Evolutionary conservation across 2,113 vertebrate genomes (phyloP).

Genomic region (Odocoileus virginianus): DNA sequence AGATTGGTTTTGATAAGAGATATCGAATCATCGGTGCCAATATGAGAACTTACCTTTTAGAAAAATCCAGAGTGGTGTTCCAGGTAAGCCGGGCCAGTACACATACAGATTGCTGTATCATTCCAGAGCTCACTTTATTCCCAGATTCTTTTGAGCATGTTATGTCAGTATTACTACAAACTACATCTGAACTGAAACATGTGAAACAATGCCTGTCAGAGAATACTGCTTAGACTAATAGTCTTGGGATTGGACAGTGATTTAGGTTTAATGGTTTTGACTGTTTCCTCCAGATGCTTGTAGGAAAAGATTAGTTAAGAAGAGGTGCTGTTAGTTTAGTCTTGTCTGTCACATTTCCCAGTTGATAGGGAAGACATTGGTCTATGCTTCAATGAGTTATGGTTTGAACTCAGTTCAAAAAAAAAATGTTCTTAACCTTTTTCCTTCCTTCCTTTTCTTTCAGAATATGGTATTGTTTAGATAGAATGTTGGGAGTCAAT

Average conservation of each 20-base stretch:
- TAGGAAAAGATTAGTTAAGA: background rate
- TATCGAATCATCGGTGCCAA: conserved; percentile 96
- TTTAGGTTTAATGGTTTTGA: background rate
- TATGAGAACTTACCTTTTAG: conserved; percentile 99
- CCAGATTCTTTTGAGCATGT: background rate
- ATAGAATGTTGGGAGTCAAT: background rate
- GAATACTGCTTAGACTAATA: background rate
- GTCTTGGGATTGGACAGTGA: background rate
- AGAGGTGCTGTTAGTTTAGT: background rate
- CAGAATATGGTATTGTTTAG: background rate
- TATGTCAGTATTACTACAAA: background rate
- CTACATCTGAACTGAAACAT: background rate
- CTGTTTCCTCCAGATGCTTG: background rate
- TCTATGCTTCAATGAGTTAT: background rate
- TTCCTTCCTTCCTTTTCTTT: background rate
- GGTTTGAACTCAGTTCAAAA: conserved; percentile 11
- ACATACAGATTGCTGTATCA: background rate
- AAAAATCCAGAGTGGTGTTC: conserved; percentile 98
- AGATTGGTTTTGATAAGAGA: conserved; percentile 95
- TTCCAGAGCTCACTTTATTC: background rate
- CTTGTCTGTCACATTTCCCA: background rate
- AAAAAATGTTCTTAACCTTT: background rate
- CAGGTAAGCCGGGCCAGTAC: conserved; percentile 85
- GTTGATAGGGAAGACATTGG: background rate
- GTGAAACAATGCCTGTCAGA: background rate